Base-by-base conservation (phyloP, 2,888 invertebrate genomes). In the Eucera pruinosa region DNA sequence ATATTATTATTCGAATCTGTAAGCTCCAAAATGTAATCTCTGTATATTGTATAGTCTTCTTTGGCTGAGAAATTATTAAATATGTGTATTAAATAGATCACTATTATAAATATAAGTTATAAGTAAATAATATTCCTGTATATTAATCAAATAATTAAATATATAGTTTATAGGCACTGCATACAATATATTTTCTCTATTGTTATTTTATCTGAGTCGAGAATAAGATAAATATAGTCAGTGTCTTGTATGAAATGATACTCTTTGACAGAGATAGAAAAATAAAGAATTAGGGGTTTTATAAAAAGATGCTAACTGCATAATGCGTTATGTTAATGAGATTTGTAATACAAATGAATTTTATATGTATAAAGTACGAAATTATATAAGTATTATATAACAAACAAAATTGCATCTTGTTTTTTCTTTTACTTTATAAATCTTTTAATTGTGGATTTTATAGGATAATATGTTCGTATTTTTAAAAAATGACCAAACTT, bases 261-360 rank as follows among this genome's bases (percentile, higher is more conserved):
- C 25, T 39, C 41, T n/a, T 65, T 18, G 23, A 65, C 11, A 33
- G 0, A 33, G 13, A 43, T 57, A 11, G 33, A 30, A 33, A 25
- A 25, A 27, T 9, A 3, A 20, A 20, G 9, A 18, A 43, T 48
- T 36, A 54, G 50, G 20, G 69, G 36, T 3, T 50, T n/a, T 36
- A 20, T 45, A 20, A 25, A 45, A 62, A 74, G 5, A 45, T 76
- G 76, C 75, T 74, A 74, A 74, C 75, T 47, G 75, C 72, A 75
- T 75, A 75, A 75, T 75, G 75, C 36, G 23, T 72, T 76, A 76
- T 76, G 76, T 62, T 77, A 62, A 64, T 57, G 36, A 57, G 15
- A 47, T 20, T 41, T 67, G 20, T 30, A 45, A 45, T 18, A 61
- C 39, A 23, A 33, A 70, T 50, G 47, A 54, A 43, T 70, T 62